Base-by-base conservation (phyloP, 2,113 vertebrate genomes). In the Tachysurus fulvidraco region DNA sequence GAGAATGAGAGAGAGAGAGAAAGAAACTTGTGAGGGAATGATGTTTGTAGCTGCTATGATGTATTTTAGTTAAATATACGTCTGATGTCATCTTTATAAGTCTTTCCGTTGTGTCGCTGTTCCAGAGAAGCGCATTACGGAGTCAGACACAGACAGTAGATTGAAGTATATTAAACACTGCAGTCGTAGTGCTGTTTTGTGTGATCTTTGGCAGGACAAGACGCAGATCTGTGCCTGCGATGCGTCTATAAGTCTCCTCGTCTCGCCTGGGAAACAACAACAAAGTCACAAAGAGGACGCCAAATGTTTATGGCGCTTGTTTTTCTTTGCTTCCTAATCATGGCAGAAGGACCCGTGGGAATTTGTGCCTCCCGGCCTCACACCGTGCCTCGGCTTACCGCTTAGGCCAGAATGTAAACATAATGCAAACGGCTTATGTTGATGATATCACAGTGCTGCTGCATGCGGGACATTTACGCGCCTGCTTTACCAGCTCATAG, bases 321-420 rank as follows among this genome's bases (percentile, higher is more conserved):
- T 91, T 89, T 90, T 79, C 74, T 91, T 82, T 73, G 83, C 83
- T 88, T 88, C 83, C 81, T 86, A 88, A 92, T 91, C 89, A 89
- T 81, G 81, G 81, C 60, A 81, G 83, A 62, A 83, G 57, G 83
- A 81, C 88, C 84, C 73, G 79, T 87, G 91, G 89, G 89, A 90
- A 89, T 86, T 82, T 67, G 46, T 65, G 62, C 57, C 19, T 11
- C 25, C 55, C 16, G 76, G 81, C 71, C 46, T 87, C 81, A 83
- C 74, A 88, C 86, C 82, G 74, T 74, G n/a, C 13, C 84, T 86
- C 64, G 77, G 64, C 50, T 46, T 41, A 30, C 60, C 77, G 83
- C 85, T 88, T 71, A 77, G 55, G 41, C 83, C 60, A 76, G 30
- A 65, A 69, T 59, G 81, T 57, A 85, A 86, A 82, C 71, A 89